Base-by-base conservation (phyloP, 2,888 invertebrate genomes). In the Smittia aterrima region DNA sequence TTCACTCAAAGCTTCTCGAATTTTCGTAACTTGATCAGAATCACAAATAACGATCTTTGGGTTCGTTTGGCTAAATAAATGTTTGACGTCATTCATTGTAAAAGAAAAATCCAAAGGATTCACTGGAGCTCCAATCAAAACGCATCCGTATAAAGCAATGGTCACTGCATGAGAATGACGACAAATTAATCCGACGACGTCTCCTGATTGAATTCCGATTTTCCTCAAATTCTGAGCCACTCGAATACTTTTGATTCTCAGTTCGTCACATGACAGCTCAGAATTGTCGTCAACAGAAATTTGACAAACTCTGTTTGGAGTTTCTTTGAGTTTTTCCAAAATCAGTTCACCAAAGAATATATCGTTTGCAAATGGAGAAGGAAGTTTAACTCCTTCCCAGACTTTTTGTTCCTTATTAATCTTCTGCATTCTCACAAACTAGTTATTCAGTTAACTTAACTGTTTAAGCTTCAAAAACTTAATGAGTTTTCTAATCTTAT, bases 221-320 rank as follows among this genome's bases (percentile, higher is more conserved):
- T 20, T 40, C 1, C 2, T 1, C 4, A 66, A 32, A 9, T 32
- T 32, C 32, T 32, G 32, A 32, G 32, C 32, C 32, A 32, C 32
- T 32, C 32, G 32, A 32, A 32, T 32, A 32, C 32, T 32, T 32
- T 32, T 32, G 4, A 32, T 6, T 32, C 32, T 32, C 32, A 32
- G 32, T 9, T 32, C 32, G 32, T 9, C 32, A 9, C 32, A 32
- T 9, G 32, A 6, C 32, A 32, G 9, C 32, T 32, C 32, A 9
- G 16, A 38, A 2, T 47, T 47, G n/a, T 32, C 62, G 16, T 74
- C 67, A 18, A 74, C 74, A 67, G 41, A 66, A 11, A 76, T 75
- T 73, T 76, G 70, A 16, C 41, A 41, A 24, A 54, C 20, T 62
- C 72, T 58, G 1, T 62, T 40, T 11, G 72, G 72, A 2, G 72